phyloP scores from a whole-genome alignment of 2,888 invertebrate species.

The Euzophera pinguis region DNA sequence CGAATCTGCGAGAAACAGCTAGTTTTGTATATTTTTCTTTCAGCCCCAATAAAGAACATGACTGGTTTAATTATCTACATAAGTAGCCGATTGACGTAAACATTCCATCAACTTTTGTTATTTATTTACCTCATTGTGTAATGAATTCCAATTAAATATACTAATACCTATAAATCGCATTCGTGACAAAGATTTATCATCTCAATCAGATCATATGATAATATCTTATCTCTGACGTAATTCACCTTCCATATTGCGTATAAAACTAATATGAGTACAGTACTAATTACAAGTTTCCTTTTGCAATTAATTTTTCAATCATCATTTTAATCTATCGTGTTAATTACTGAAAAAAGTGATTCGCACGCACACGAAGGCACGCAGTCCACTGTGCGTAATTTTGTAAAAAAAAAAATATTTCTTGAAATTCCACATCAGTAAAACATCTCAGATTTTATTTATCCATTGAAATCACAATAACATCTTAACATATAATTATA shows the following conservation, averaged over 20 bases:
- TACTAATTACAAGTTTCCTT: not conserved
- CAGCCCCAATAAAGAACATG: no score
- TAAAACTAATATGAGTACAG: not conserved
- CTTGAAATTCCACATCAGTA: no score
- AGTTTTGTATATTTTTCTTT: no score
- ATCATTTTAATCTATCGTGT: not conserved
- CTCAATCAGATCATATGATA: not conserved
- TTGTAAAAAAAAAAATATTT: no score
- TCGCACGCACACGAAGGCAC: not conserved
- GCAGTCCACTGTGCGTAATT: not conserved
- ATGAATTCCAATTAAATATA: not conserved
- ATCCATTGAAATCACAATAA: no score
- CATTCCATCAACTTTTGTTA: not conserved
- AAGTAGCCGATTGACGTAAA: no score
- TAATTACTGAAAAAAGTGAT: not conserved
- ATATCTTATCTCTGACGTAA: not conserved
- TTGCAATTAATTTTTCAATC: slow-evolving; percentile 1
- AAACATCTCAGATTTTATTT: no score
- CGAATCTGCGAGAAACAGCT: no score
- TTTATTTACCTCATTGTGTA: not conserved
- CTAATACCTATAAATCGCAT: not conserved
- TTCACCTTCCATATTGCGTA: not conserved
- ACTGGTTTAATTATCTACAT: no score
- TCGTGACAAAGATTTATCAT: not conserved
- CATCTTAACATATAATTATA: no score